These are phyloP conservation scores for Myopa testacea DNA, from an alignment of 2,888 invertebrate species.

Conservation along the genomic window DNA sequence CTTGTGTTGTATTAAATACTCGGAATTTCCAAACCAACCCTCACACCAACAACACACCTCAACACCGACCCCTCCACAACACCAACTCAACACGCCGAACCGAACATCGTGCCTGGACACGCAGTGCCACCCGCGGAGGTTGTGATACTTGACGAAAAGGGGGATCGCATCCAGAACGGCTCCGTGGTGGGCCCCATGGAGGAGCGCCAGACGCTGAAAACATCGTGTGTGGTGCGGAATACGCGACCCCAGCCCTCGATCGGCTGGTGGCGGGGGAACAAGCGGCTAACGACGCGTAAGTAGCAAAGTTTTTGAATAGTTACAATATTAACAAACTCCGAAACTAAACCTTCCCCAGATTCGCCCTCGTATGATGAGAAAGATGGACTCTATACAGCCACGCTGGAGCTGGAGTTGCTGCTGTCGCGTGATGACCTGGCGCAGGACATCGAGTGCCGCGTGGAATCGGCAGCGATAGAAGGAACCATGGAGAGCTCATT, in stretches of 20 bases:
- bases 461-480: constrained; percentile 73
- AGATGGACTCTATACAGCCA: constrained; percentile 75
- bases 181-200: constrained; percentile 67
- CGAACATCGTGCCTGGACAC: background rate
- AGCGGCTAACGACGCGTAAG: constrained; percentile 72
- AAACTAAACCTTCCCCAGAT: constrained; percentile 67
- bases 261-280: constrained; percentile 85
- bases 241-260: constrained; percentile 89
- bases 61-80: constrained; percentile 36
- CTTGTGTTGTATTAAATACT: constrained; percentile 37
- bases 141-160: constrained; percentile 76
- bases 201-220: constrained; percentile 65
- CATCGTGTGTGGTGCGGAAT: constrained; percentile 73
- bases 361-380: constrained; percentile 70
- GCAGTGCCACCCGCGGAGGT: constrained; percentile 85
- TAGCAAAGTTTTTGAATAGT: constrained; percentile 39
- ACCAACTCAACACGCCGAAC: constrained; percentile 27
- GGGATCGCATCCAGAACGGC: constrained; percentile 73
- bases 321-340: background rate
- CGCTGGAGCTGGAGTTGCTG: constrained; percentile 73
- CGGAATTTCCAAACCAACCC: constrained; percentile 31
- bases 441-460: constrained; percentile 77
- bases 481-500: constrained; percentile 67
- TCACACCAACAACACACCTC: constrained; percentile 28
- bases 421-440: constrained; percentile 78